Conservation (phyloP, 2,797 vertebrate genomes). For the Tarsius wallacei region DNA sequence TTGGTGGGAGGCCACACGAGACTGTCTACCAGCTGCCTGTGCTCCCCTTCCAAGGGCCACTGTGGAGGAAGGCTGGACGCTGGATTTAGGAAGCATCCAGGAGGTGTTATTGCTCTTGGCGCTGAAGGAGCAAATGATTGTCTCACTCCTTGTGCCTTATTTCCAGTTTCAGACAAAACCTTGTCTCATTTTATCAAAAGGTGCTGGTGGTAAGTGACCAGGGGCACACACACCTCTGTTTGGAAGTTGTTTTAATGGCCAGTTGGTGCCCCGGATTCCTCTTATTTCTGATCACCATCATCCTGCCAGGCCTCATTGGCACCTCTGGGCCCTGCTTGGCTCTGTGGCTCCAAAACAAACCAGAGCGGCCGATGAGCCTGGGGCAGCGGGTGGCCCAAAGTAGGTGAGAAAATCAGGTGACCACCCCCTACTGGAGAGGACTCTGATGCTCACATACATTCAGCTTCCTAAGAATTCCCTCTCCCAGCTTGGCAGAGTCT, state of each 20-base stretch:
- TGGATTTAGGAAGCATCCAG: background rate
- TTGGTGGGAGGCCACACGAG: rapidly evolving
- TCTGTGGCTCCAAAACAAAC: background rate
- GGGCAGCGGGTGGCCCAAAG: background rate
- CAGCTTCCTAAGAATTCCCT: background rate
- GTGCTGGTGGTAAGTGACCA: background rate
- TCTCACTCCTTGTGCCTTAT: background rate
- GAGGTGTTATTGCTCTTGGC: background rate
- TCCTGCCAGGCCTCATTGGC: background rate
- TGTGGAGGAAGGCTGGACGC: rapidly evolving
- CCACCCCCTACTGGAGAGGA: background rate
- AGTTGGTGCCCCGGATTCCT: background rate
- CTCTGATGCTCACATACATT: background rate
- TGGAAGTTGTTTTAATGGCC: background rate
- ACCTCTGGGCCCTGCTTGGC: background rate
- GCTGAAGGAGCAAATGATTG: background rate
- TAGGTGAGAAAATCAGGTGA: background rate
- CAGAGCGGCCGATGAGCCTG: background rate
- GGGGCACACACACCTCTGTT: background rate
- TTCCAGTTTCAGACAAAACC: background rate
- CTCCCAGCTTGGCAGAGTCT: background rate
- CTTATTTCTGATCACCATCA: background rate
- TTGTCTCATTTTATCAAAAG: background rate
- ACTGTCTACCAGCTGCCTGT: background rate
- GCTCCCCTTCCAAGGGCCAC: background rate